Conservation (phyloP, 2,113 vertebrate genomes). For the Poeciliopsis turrubarensis region DNA sequence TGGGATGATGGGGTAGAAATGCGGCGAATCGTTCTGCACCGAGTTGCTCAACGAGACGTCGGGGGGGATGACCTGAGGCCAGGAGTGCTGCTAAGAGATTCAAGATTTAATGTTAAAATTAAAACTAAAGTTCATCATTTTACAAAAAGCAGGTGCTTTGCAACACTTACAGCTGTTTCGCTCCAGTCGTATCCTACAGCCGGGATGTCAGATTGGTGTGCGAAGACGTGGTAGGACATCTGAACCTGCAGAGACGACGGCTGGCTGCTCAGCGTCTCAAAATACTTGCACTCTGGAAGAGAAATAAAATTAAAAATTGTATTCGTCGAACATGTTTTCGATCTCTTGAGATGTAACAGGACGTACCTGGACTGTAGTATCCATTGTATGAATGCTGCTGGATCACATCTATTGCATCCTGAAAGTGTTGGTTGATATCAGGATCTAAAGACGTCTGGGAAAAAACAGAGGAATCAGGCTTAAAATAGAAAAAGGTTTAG, state of each 20-base stretch:
- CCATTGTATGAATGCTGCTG: slow-evolving; percentile 85
- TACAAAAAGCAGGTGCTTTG: not conserved
- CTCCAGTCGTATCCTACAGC: slow-evolving; percentile 79
- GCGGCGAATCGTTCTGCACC: slow-evolving; percentile 71
- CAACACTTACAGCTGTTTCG: slow-evolving; percentile 80
- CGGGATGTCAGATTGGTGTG: slow-evolving; percentile 71
- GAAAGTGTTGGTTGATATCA: slow-evolving; percentile 89
- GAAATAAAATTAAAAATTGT: not conserved
- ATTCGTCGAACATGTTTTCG: not conserved
- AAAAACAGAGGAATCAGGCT: not conserved
- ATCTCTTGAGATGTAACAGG: not conserved
- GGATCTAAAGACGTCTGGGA: slow-evolving; percentile 83
- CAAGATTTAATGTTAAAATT: not conserved
- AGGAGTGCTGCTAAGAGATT: slow-evolving; percentile 64
- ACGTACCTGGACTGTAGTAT: slow-evolving; percentile 75
- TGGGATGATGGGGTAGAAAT: slow-evolving; percentile 73
- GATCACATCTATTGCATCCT: slow-evolving; percentile 94
- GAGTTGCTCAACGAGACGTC: slow-evolving; percentile 78
- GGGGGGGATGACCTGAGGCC: slow-evolving; percentile 74
- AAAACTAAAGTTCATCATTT: not conserved
- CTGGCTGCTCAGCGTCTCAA: slow-evolving; percentile 78
- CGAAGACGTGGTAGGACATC: slow-evolving; percentile 76
- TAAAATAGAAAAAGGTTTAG: not conserved
- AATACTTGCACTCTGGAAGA: slow-evolving; percentile 82
- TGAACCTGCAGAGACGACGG: slow-evolving; percentile 74